Base-by-base conservation (phyloP, 92 coral and sea anemone genomes). In the Epizoanthus ramosus region DNA sequence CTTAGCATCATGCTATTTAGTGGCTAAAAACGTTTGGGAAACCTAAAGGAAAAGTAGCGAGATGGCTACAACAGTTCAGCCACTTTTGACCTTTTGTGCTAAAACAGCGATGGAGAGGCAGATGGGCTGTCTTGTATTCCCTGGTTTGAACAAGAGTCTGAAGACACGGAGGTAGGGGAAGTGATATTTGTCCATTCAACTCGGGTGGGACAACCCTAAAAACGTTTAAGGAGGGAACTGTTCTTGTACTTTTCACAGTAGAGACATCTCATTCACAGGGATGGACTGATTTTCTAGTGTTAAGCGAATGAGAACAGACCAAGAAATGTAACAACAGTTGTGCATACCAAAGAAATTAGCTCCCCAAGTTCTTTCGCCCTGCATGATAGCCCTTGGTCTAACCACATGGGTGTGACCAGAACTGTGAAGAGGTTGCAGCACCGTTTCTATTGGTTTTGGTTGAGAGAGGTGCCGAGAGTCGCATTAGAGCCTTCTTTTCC, bases 361-460 rank as follows among this genome's bases (percentile, higher is more conserved):
- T 15, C 68, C 64, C 0, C 71, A 83, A 76, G 85, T 77, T 47
- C 43, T 88, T 41, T 59, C 8, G 41, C 68, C 47, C 56, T 80
- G 39, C 89, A 81, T 37, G 43, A 69, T 31, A 63, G n/a, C 16
- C 87, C 91, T 1, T 71, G 77, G 13, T 66, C 88, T 13, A 87
- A 87, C n/a, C 91, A 87, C 58, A 77, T 84, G 17, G 91, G 93
- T 7, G 63, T 84, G 8, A 22, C 64, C 18, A 84, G 74, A 22
- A 68, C 85, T 13, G 21, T 24, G 54, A 85, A 84, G 60, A 73
- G 37, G n/a, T 57, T 86, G 6, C 63, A 77, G 10, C 70, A 28
- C 10, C 52, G 87, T 25, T 88, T 85, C 63, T 65, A 80, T 41
- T 88, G 80, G 87, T 84, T 54, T 15, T 84, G 87, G 45, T 15